These are phyloP conservation scores for Agonopterix alstromeriana DNA, from an alignment of 2,888 invertebrate genomes.

Conservation along the genomic window DNA sequence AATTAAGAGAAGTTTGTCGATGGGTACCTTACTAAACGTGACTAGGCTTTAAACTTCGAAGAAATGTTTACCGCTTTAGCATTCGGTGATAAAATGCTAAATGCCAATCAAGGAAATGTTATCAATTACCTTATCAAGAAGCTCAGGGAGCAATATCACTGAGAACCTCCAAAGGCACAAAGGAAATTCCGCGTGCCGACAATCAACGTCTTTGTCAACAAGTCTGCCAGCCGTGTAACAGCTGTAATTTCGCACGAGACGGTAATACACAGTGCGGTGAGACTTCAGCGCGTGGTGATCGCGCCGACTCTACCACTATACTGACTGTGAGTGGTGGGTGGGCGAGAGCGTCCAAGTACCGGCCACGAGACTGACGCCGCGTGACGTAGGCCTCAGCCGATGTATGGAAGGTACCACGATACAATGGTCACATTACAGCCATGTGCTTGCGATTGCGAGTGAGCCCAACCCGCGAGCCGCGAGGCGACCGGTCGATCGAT, in stretches of 20 bases:
- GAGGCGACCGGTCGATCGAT: conserved; percentile 28
- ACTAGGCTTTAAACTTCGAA: too few relatives aligned
- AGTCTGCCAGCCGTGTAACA: conserved; percentile 19
- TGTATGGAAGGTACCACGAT: conserved; percentile 15
- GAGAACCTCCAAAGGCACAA: conserved; percentile 21
- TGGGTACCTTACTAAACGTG: too few relatives aligned
- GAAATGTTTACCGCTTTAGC: too few relatives aligned
- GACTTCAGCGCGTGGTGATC: conserved; percentile 38
- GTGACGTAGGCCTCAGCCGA: conserved; percentile 40
- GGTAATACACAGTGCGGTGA: conserved; percentile 22
- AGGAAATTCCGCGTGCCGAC: conserved; percentile 8
- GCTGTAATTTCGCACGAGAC: conserved; percentile 28
- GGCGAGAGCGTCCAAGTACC: conserved; percentile 22
- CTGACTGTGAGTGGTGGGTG: conserved; percentile 25
- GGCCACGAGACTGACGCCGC: conserved; percentile 34
- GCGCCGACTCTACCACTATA: conserved; percentile 46
- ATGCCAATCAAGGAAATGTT: too few relatives aligned
- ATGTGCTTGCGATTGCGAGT: conserved; percentile 7
- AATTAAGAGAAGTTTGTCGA: background rate
- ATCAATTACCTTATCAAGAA: conserved; percentile 3
- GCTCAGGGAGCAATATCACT: conserved; percentile 6
- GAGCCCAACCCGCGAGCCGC: background rate
- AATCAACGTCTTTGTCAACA: conserved; percentile 22
- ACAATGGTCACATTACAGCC: conserved; percentile 22
- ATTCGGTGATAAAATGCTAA: too few relatives aligned